Base-by-base conservation (phyloP, 2,113 vertebrate genomes). In the Chunga burmeisteri region DNA sequence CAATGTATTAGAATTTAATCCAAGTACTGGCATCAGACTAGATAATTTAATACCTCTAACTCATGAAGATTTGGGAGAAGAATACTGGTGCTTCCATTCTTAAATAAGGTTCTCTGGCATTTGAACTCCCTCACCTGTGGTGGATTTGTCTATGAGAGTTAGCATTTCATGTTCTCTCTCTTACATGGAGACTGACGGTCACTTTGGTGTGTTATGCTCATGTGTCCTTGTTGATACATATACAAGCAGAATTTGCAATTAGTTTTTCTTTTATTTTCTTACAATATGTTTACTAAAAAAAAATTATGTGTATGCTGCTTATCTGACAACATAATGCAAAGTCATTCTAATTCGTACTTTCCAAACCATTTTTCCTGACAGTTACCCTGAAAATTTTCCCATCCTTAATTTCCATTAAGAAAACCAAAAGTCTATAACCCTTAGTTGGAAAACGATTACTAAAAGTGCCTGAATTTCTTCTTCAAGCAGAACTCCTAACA, bases 241-340 rank as follows among this genome's bases (percentile, higher is more conserved):
- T 50, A 14, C 73, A 68, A 65, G 34, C 44, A 85, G 30, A 81
- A 79, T 89, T 90, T 95, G n/a, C 68, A 81, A 50, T 86, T 93
- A 3, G n/a, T 90, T 91, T 94, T 78, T 42, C n/a, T 84, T 94
- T 93, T 62, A 22, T 82, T 97, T 93, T 75, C 78, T 81, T 81
- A 78, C 59, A 59, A 25, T 88, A 58, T 63, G 25, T 83, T 97
- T 66, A 34, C 34, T 72, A 34, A 86, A 91, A 67, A 70, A 36
- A 65, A 25, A 2, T 23, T 1, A 7, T 10, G 19, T 56, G 19
- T 52, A 10, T 75, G 46, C 81, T 70, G 29, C n/a, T 89, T 85
- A 63, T 84, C 65, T 94, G 81, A 86, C 80, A 95, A 42, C 19
- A 29, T 52, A 88, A 61, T 36, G 56, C 46, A 73, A 79, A 72